Evolutionary conservation across 2,888 invertebrate species (phyloP).

Genomic region (Serripes groenlandicus): DNA sequence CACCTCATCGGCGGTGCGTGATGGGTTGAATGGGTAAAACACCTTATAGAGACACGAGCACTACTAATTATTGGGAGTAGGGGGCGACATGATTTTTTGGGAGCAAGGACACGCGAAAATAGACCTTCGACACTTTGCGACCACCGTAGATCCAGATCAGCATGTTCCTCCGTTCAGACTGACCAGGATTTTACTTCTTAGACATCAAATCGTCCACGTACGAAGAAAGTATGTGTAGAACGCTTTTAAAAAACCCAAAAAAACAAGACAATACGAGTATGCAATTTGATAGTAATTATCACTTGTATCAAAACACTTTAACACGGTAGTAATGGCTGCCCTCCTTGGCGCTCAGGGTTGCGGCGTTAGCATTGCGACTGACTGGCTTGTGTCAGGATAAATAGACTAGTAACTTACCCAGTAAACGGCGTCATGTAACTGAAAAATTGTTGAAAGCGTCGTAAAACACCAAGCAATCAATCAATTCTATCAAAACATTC

Average conservation of each 20-base stretch:
- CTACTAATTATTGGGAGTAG: slow-evolving; percentile 22
- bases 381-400: not conserved
- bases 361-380: not conserved
- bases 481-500: too few relatives aligned
- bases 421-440: not conserved
- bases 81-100: too few relatives aligned
- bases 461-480: not conserved
- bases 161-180: too few relatives aligned
- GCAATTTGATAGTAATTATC: too few relatives aligned
- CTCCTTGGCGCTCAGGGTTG: too few relatives aligned
- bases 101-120: too few relatives aligned
- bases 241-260: not conserved
- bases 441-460: not conserved
- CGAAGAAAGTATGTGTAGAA: not conserved
- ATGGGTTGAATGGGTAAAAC: slow-evolving; percentile 43
- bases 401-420: not conserved
- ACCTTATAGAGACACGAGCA: slow-evolving; percentile 13
- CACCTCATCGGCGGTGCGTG: slow-evolving; percentile 45
- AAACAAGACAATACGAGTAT: too few relatives aligned
- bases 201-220: not conserved
- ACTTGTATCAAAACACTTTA: too few relatives aligned
- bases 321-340: too few relatives aligned
- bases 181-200: too few relatives aligned
- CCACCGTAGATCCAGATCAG: too few relatives aligned
- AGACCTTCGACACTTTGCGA: too few relatives aligned